These are phyloP conservation scores for Clamator glandarius DNA, from an alignment of 2,797 vertebrate genomes.

Conservation along the genomic window DNA sequence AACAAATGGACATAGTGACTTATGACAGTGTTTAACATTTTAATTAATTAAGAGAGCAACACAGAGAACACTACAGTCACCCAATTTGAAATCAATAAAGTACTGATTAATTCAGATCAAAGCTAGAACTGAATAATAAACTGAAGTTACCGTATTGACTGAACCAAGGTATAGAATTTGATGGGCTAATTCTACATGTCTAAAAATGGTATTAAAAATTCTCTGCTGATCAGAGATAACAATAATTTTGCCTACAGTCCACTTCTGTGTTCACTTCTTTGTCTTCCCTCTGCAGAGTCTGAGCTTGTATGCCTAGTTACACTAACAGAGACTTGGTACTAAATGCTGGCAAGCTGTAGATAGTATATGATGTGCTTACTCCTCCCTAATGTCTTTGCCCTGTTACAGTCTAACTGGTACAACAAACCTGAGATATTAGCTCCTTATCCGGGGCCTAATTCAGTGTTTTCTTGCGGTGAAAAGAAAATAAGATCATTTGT, in stretches of 20 bases:
- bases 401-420: neutral
- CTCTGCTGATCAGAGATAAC: neutral
- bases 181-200: slow-evolving; percentile 6
- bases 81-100: slow-evolving; percentile 62
- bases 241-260: neutral
- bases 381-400: neutral
- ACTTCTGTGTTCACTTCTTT: neutral
- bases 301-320: neutral
- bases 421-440: neutral
- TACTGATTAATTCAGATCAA: slow-evolving; percentile 57
- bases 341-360: neutral
- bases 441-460: neutral
- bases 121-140: slow-evolving; percentile 57
- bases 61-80: slow-evolving; percentile 10
- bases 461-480: neutral
- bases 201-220: neutral
- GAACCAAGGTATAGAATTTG: slow-evolving; percentile 10
- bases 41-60: slow-evolving; percentile 47
- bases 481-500: neutral
- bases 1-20: neutral
- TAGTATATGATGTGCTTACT: neutral
- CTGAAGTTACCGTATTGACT: neutral
- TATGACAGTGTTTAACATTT: slow-evolving; percentile 38
- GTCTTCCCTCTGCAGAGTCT: neutral
- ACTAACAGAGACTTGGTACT: neutral